Evolutionary conservation across 37 sponge, comb jelly and placozoan genomes (phyloP).

Genomic region (Eunapius fragilis): DNA sequence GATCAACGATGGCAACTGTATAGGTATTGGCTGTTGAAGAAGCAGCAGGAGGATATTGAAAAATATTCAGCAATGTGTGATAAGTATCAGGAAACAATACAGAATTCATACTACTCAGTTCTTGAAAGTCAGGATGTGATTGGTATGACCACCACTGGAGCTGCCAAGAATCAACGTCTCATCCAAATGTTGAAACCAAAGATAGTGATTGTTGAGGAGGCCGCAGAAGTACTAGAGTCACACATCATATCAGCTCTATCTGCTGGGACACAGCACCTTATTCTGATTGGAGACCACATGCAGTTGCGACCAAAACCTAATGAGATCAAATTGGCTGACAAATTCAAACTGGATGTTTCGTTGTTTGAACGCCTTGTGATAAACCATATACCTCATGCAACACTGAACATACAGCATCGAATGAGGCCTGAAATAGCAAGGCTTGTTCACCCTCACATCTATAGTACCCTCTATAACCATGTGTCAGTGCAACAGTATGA

Average conservation of each 20-base stretch:
- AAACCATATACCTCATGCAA: slow-evolving; percentile 74
- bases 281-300: slow-evolving; percentile 97
- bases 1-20: too few species aligned
- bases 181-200: slow-evolving; percentile 77
- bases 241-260: slow-evolving; percentile 84
- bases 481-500: slow-evolving; percentile 54
- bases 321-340: slow-evolving; percentile 69
- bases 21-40: slow-evolving; percentile 2
- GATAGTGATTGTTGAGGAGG: slow-evolving; percentile 93
- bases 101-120: slow-evolving; percentile 27
- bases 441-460: slow-evolving; percentile 74
- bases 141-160: slow-evolving; percentile 96
- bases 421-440: slow-evolving; percentile 89
- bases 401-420: slow-evolving; percentile 83
- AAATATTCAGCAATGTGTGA: slow-evolving; percentile 2
- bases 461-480: slow-evolving; percentile 56
- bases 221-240: slow-evolving; percentile 93
- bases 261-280: slow-evolving; percentile 81
- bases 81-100: slow-evolving; percentile 14
- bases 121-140: slow-evolving; percentile 59
- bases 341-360: slow-evolving; percentile 85
- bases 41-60: background rate
- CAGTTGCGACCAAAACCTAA: slow-evolving; percentile 91
- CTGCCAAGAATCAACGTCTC: slow-evolving; percentile 83
- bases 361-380: slow-evolving; percentile 84